Conservation (phyloP, 2,888 invertebrate species). For the Diadegma fenestrale region DNA sequence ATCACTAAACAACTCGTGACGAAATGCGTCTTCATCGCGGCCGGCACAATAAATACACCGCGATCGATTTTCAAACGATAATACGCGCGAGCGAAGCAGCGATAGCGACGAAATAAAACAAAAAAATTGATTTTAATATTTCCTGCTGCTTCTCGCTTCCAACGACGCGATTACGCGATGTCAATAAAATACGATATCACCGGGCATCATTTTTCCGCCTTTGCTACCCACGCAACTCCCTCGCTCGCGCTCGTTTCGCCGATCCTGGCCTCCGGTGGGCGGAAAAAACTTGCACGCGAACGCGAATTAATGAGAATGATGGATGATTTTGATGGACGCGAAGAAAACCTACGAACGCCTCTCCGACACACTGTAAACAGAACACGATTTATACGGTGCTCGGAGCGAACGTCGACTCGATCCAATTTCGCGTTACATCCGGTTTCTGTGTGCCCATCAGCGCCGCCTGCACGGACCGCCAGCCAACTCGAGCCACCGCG, state of each 20-base stretch:
- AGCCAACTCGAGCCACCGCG: neutral
- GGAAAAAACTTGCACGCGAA: neutral
- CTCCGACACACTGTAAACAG: conserved; percentile 76
- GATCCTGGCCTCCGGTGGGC: conserved; percentile 17
- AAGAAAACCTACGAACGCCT: conserved; percentile 57
- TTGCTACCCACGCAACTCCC: neutral
- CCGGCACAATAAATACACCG: neutral
- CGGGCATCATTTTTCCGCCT: conserved; percentile 30
- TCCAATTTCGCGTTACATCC: conserved; percentile 7
- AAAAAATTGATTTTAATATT: neutral
- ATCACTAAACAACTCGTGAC: conserved; percentile 50
- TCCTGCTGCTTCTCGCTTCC: too few relatives aligned
- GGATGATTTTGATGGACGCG: conserved; percentile 64
- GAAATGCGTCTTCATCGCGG: conserved; percentile 54
- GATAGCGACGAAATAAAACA: neutral
- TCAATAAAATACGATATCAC: conserved; percentile 34
- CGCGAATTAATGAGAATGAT: conserved; percentile 29
- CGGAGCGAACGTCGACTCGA: conserved; percentile 13
- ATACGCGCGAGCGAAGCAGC: neutral
- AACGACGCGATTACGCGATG: conserved; percentile 15
- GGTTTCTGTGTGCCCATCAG: neutral
- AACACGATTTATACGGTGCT: conserved; percentile 34
- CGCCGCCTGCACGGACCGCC: neutral
- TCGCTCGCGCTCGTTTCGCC: neutral
- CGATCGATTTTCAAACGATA: conserved; percentile 1